A percentile compares a stretch with the other conserved stretches of the same genome.
Evolutionary conservation across 2,113 vertebrate species (phyloP).

Genomic region (Prunella fulvescens): DNA sequence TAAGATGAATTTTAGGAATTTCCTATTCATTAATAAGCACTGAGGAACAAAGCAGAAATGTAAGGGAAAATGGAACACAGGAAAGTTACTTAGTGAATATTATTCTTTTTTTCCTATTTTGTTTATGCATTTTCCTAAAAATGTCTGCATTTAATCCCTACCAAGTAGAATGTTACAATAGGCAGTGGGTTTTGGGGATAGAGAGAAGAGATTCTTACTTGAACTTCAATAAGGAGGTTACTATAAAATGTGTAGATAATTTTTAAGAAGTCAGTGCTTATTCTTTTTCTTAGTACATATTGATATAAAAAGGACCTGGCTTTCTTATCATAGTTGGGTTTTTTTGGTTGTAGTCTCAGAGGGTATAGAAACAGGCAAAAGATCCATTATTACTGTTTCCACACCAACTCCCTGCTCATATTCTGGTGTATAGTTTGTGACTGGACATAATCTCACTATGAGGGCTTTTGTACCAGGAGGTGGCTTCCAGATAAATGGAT

Average conservation of each 20-base stretch:
- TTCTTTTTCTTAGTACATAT: background rate
- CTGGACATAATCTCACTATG: background rate
- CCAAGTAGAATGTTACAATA: background rate
- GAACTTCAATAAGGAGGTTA: background rate
- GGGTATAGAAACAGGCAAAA: background rate
- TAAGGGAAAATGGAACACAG: background rate
- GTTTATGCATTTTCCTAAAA: background rate
- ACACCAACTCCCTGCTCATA: background rate
- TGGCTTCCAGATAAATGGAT: background rate
- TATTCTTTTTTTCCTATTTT: background rate
- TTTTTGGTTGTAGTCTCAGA: background rate
- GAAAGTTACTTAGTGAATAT: background rate
- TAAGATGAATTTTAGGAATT: slow-evolving; percentile 9
- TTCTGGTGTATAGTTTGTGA: background rate
- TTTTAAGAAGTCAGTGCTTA: background rate
- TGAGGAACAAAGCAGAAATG: background rate
- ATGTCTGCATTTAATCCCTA: background rate
- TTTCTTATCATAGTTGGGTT: background rate
- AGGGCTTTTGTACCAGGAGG: background rate
- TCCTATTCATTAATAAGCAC: background rate
- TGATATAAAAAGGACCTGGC: background rate
- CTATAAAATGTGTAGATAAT: background rate
- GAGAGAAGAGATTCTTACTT: background rate
- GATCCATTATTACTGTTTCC: background rate
- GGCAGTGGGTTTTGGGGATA: background rate